Conservation (phyloP, 37 sponge, comb jelly and placozoan genomes). For the Oopsacas minuta region DNA sequence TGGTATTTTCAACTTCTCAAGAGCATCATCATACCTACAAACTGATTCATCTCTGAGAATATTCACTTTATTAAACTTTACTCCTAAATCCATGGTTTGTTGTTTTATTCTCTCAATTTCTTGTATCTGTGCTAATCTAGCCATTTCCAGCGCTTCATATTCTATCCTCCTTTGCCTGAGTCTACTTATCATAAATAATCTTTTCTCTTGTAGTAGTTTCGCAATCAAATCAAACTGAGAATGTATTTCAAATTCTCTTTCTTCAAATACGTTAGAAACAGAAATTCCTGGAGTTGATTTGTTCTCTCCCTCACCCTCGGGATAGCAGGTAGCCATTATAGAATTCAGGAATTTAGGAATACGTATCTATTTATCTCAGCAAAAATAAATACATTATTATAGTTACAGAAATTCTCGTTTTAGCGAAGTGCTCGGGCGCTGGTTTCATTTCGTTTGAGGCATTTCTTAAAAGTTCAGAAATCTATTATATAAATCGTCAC, state of each 20-base stretch:
- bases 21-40: background rate
- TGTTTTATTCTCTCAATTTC: background rate
- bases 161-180: background rate
- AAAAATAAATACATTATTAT: no score
- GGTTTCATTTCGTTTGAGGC: no score
- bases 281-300: background rate
- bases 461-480: no score
- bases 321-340: background rate
- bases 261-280: background rate
- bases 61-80: background rate
- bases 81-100: background rate
- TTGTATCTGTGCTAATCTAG: background rate
- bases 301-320: background rate
- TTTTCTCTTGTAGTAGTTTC: background rate
- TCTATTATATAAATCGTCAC: no score
- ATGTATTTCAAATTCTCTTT: background rate
- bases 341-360: no score
- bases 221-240: background rate
- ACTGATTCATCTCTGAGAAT: background rate
- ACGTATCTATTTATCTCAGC: no score
- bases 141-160: background rate
- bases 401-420: no score
- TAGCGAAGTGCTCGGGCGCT: no score
- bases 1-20: background rate
- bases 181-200: background rate